Conservation (phyloP, 2,113 vertebrate genomes). For the Oxygymnocypris stewartii region DNA sequence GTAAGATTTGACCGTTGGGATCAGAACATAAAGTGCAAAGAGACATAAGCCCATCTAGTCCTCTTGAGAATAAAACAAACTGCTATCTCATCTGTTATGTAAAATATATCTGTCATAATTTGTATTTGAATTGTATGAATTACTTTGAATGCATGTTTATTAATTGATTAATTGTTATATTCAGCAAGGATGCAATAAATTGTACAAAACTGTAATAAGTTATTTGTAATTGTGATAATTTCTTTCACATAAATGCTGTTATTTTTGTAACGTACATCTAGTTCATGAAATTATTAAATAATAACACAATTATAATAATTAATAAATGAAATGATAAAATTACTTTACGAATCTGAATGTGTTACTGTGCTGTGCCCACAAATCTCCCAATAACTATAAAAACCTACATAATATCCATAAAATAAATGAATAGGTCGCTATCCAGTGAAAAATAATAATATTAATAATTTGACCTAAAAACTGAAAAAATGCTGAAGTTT, state of each 20-base stretch:
- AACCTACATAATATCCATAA: not conserved
- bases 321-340: not conserved
- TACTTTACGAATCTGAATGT: not conserved
- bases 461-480: not conserved
- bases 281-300: not conserved
- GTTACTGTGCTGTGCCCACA: not conserved
- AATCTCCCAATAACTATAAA: not conserved
- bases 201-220: not conserved
- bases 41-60: not conserved
- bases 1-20: not conserved
- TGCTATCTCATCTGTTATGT: not conserved
- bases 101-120: not conserved
- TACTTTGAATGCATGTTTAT: not conserved
- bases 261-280: not conserved
- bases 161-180: not conserved
- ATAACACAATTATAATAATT: not conserved
- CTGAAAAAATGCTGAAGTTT: not conserved
- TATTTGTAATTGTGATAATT: not conserved
- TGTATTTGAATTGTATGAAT: too few species aligned
- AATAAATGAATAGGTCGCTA: not conserved
- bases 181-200: not conserved
- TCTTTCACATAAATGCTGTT: not conserved
- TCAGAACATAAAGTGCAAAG: not conserved
- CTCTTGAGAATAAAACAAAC: not conserved
- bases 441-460: not conserved